These are phyloP conservation scores for Ephestia elutella DNA, from an alignment of 1,140 invertebrate species.

Conservation along the genomic window DNA sequence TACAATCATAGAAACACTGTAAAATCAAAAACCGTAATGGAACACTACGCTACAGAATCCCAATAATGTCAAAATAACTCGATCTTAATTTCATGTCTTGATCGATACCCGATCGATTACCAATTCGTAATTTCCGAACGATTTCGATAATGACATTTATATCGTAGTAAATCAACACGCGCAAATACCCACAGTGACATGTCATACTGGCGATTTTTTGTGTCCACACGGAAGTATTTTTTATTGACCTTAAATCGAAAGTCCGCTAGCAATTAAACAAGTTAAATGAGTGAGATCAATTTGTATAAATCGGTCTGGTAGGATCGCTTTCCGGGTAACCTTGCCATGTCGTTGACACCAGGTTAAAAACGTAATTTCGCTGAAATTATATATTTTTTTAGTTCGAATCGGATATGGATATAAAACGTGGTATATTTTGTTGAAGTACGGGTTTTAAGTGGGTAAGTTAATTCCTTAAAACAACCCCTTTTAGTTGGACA, in stretches of 20 bases:
- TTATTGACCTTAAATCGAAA: constrained; percentile 30
- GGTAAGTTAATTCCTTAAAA: too few relatives aligned
- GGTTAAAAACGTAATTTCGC: not conserved
- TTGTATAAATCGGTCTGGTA: constrained; percentile 9
- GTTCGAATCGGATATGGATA: too few relatives aligned
- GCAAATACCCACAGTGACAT: constrained; percentile 3
- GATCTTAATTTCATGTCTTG: not conserved
- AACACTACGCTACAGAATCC: not conserved
- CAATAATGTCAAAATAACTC: not conserved
- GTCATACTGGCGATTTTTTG: constrained; percentile 14
- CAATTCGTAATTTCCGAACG: too few relatives aligned
- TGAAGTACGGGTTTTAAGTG: too few relatives aligned
- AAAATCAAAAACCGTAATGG: too few relatives aligned
- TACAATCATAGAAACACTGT: too few relatives aligned
- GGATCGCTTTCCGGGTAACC: constrained; percentile 27
- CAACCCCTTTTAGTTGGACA: too few relatives aligned
- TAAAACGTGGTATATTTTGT: too few relatives aligned
- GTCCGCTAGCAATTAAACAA: constrained; percentile 24
- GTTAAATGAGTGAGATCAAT: constrained; percentile 22
- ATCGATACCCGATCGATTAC: too few relatives aligned
- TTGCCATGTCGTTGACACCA: constrained; percentile 29
- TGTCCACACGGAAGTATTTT: constrained; percentile 25
- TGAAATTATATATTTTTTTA: not conserved
- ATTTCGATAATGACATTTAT: not conserved
- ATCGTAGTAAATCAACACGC: not conserved